Evolutionary conservation across 92 coral and sea anemone genomes (phyloP).

Genomic region (Phenganax stokvisi): DNA sequence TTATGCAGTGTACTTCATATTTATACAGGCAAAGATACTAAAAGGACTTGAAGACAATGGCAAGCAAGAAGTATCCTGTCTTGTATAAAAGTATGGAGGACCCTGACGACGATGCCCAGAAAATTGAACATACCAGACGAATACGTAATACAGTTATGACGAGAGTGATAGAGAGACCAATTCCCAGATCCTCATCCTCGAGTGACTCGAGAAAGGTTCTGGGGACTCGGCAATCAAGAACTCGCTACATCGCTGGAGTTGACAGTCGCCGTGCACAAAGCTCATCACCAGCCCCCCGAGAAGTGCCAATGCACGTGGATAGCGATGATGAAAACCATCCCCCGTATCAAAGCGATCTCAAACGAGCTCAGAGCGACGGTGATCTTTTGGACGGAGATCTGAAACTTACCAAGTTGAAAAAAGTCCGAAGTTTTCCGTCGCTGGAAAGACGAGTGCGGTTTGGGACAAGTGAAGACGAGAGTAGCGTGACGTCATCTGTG

Average conservation of each 20-base stretch:
- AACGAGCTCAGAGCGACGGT: conserved; percentile 39
- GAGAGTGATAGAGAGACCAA: conserved; percentile 1
- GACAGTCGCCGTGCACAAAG: conserved; percentile 2
- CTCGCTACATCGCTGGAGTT: not conserved
- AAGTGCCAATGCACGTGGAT: not conserved
- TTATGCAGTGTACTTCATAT: not conserved
- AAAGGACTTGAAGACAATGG: not conserved
- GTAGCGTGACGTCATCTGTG: not conserved
- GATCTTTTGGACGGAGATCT: conserved; percentile 34
- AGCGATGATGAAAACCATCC: conserved; percentile 26
- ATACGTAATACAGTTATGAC: conserved; percentile 19
- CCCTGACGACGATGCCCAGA: conserved; percentile 18
- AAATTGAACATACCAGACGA: conserved; percentile 24
- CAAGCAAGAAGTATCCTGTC: conserved; percentile 15
- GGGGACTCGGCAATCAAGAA: conserved; percentile 13
- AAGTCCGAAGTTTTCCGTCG: conserved; percentile 8
- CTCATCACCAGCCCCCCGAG: conserved; percentile 27
- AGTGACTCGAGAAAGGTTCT: not conserved
- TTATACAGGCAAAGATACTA: not conserved
- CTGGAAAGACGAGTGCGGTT: conserved; percentile 31
- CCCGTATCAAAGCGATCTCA: conserved; percentile 13
- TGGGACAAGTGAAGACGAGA: not conserved
- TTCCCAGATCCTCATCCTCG: not conserved
- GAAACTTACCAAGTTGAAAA: conserved; percentile 4
- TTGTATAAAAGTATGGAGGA: conserved; percentile 24